phyloP scores from a whole-genome alignment of 2,888 invertebrate species.

The Sceliomorpha sp. region DNA sequence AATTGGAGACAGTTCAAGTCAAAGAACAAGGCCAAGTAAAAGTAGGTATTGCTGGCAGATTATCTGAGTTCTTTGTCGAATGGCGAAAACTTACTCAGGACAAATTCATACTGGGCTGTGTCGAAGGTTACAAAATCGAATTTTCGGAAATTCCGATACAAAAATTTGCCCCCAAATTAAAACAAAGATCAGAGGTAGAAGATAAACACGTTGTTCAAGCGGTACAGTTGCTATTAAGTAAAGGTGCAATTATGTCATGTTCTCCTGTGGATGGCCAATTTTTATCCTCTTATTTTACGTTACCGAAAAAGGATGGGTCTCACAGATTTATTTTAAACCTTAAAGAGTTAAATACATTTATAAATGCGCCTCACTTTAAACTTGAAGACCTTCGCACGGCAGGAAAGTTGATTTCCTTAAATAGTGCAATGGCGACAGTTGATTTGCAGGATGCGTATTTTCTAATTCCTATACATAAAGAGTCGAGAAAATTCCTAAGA shows the following conservation, averaged over 20 bases:
- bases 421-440: too few species aligned
- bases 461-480: too few species aligned
- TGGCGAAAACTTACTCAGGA: constrained; percentile 16
- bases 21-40: background rate
- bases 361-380: too few species aligned
- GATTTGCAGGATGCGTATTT: too few species aligned
- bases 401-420: too few species aligned
- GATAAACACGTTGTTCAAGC: background rate
- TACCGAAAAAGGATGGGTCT: too few species aligned
- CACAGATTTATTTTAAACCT: too few species aligned
- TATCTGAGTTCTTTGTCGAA: background rate
- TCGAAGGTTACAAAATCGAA: constrained; percentile 12
- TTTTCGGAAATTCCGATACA: background rate
- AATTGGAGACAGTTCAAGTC: background rate
- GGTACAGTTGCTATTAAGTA: background rate
- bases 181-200: background rate
- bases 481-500: too few species aligned
- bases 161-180: background rate
- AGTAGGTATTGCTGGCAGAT: constrained; percentile 22
- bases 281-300: too few species aligned
- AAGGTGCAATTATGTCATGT: constrained; percentile 14
- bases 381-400: too few species aligned
- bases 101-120: constrained; percentile 2
- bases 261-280: too few species aligned
- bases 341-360: too few species aligned